Percentiles rank a stretch among this genome's conserved stretches.
These are phyloP conservation scores for Hoplostethus mediterraneus DNA, from an alignment of 2,797 vertebrate species.

Conservation along the genomic window DNA sequence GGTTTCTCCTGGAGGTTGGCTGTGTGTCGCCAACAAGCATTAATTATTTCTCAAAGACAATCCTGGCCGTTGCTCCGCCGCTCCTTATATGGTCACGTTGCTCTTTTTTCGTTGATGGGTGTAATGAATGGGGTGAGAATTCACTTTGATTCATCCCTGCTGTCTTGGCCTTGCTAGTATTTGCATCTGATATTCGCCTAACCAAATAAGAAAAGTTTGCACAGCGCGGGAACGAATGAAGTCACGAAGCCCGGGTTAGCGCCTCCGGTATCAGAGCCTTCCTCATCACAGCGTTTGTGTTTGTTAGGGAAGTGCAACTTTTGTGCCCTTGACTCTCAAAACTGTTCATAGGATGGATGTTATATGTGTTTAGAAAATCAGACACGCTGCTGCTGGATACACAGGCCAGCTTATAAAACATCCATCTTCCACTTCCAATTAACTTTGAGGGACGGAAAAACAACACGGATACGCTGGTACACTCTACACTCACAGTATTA, in stretches of 20 bases:
- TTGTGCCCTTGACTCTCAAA: constrained; percentile 35
- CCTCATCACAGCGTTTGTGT: constrained; percentile 19
- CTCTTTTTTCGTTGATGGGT: constrained; percentile 58
- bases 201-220: constrained; percentile 58
- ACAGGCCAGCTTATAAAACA: not conserved
- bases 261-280: constrained; percentile 6
- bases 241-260: constrained; percentile 1
- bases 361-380: not conserved
- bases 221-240: constrained; percentile 44
- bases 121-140: constrained; percentile 73
- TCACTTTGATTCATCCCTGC: constrained; percentile 62
- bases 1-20: constrained; percentile 56
- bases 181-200: constrained; percentile 63
- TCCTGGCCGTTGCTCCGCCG: constrained; percentile 51
- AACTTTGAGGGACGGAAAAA: not conserved
- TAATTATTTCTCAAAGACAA: constrained; percentile 83
- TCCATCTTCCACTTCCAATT: not conserved
- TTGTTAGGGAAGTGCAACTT: constrained; percentile 12
- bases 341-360: constrained; percentile 8
- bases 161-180: constrained; percentile 47
- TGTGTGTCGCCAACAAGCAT: constrained; percentile 68
- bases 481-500: not conserved
- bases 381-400: not conserved
- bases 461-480: not conserved
- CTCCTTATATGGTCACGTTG: constrained; percentile 72